Base-by-base conservation (phyloP, 1,140 invertebrate genomes). In the Leptinotarsa defecta region DNA sequence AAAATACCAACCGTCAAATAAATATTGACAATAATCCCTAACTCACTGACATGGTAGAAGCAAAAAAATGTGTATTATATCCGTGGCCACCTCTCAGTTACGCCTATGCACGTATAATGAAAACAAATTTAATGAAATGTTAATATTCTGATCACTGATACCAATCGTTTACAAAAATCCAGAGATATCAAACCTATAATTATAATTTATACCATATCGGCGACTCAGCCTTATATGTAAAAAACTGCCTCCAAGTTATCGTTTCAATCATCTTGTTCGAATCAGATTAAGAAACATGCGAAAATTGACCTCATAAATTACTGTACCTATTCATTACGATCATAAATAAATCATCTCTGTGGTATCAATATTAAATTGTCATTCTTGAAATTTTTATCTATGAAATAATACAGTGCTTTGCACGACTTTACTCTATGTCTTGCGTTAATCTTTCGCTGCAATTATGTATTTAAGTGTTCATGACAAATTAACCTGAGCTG, bases 361-460 rank as follows among this genome's bases (percentile, higher is more conserved):
- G 69, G 76, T 81, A 76, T 76, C 79, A 78, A 81, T 79, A 81
- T 81, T 81, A 81, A 78, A 81, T 78, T 81, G 80, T 81, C 80
- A 71, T 49, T 71, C 49, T 61, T 48, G 57, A 71, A 62, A 71
- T 61, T 71, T 71, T 71, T 71, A 71, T 71, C 70, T 57, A 62
- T 62, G 19, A 71, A 71, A 71, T 71, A 71, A 71, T 52, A 71
- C 24, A 27, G 15, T 71, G 22, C 49, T 17, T 19, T 17, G 70
- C 70, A 71, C 70, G 70, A 71, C 61, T 71, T 20, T 43, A 1
- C 3, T 24, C 22, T 57, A 71, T 71, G 70, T 62, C 61, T 62
- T 34, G 48, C 57, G 63, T 27, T 71, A 13, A 19, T 19, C 34
- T 43, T 43, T 68, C 19, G 43, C 4, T 27, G 67, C 67, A 68